These are phyloP conservation scores for Apteryx owenii DNA, from an alignment of 2,113 vertebrate species.

Conservation along the genomic window DNA sequence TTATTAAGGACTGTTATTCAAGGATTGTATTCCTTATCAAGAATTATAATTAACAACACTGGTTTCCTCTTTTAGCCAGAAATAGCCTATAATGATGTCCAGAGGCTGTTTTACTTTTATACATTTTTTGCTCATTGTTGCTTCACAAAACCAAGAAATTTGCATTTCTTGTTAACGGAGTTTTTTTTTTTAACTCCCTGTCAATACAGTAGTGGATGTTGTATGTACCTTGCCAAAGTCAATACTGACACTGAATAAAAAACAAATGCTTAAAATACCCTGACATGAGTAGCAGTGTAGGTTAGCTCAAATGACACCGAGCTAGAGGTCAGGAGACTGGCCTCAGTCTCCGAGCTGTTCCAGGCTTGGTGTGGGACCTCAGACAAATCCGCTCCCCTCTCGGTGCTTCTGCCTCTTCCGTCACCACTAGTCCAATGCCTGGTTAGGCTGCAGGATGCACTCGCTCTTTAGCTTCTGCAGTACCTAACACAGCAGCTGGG, in stretches of 20 bases:
- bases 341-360: not conserved
- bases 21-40: not conserved
- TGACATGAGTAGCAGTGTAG: not conserved
- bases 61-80: not conserved
- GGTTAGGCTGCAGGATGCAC: not conserved
- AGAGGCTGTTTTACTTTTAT: not conserved
- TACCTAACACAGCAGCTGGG: not conserved
- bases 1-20: constrained; percentile 15
- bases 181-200: not conserved
- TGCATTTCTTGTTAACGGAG: not conserved
- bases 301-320: not conserved
- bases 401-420: not conserved
- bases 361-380: not conserved
- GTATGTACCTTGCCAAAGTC: not conserved
- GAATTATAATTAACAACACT: not conserved
- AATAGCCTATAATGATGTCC: not conserved
- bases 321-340: not conserved
- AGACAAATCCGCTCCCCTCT: not conserved
- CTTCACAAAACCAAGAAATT: not conserved
- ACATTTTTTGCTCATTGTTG: not conserved
- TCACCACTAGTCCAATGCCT: not conserved
- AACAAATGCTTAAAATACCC: not conserved
- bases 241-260: not conserved
- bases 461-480: not conserved
- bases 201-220: not conserved